These are phyloP conservation scores for Leuciscus idus DNA, from an alignment of 2,113 vertebrate species.

Conservation along the genomic window DNA sequence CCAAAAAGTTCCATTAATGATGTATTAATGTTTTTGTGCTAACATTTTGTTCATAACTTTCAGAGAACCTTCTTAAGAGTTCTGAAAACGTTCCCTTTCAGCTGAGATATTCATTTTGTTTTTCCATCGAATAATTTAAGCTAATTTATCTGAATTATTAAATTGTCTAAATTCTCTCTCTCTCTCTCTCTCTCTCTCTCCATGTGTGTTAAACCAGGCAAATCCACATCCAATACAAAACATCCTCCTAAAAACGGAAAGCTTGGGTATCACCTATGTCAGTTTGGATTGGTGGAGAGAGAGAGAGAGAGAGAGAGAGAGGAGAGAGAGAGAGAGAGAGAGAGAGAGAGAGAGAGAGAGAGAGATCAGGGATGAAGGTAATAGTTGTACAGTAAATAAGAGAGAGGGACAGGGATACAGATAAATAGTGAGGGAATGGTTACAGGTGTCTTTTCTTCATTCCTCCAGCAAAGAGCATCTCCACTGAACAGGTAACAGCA, in stretches of 20 bases:
- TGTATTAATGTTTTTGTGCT: too few species aligned
- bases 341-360: conserved; percentile 16
- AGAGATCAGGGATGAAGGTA: conserved; percentile 22
- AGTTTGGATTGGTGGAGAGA: conserved; percentile 21
- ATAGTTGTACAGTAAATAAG: conserved; percentile 5
- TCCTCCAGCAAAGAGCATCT: conserved; percentile 27
- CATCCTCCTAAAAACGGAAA: conserved; percentile 21
- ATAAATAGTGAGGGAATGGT: conserved; percentile 24
- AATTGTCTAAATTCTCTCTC: not conserved
- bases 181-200: not conserved
- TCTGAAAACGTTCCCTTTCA: too few species aligned
- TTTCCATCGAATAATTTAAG: not conserved
- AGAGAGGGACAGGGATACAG: not conserved
- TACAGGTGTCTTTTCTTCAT: conserved; percentile 49
- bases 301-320: conserved; percentile 31
- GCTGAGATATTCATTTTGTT: too few species aligned
- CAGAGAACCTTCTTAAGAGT: too few species aligned
- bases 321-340: conserved; percentile 32
- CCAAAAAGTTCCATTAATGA: too few species aligned
- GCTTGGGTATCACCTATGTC: conserved; percentile 24
- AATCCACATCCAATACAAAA: conserved; percentile 33
- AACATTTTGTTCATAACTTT: too few species aligned
- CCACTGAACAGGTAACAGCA: conserved; percentile 41
- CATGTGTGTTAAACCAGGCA: not conserved
- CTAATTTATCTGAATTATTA: not conserved